These are phyloP conservation scores for Neopipo cinnamomea DNA, from an alignment of 2,113 vertebrate genomes.

Conservation along the genomic window DNA sequence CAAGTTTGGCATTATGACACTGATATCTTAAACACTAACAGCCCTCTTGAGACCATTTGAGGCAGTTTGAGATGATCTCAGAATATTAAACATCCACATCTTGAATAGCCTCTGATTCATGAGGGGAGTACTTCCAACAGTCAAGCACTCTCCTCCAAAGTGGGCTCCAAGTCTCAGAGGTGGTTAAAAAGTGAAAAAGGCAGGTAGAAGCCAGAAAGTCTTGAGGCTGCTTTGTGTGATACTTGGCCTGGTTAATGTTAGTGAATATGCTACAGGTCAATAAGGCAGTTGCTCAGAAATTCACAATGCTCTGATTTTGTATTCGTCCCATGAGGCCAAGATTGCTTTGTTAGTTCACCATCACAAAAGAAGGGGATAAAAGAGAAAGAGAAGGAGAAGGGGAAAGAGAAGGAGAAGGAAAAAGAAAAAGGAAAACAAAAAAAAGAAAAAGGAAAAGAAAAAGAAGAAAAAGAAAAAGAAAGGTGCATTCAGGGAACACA, in stretches of 20 bases:
- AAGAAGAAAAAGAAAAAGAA: too few relatives aligned
- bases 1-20: conserved; percentile 32
- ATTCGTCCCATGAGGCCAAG: not conserved
- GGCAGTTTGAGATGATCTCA: conserved; percentile 38
- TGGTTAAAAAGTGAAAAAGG: not conserved
- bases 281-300: not conserved
- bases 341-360: conserved; percentile 5
- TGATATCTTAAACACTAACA: conserved; percentile 24
- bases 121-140: not conserved
- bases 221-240: not conserved
- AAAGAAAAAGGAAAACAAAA: too few relatives aligned
- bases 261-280: not conserved
- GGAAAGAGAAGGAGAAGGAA: too few relatives aligned
- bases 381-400: too few relatives aligned
- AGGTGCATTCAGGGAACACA: not conserved
- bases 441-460: too few relatives aligned
- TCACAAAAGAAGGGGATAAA: not conserved
- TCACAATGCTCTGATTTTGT: not conserved
- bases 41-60: conserved; percentile 7
- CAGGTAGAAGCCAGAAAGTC: not conserved
- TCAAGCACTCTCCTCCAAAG: not conserved
- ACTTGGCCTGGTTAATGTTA: conserved; percentile 6
- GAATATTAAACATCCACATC: not conserved
- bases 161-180: not conserved
- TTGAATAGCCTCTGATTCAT: conserved; percentile 10